phyloP scores from a whole-genome alignment of 2,888 invertebrate species.

The Agriopis leucophaearia region DNA sequence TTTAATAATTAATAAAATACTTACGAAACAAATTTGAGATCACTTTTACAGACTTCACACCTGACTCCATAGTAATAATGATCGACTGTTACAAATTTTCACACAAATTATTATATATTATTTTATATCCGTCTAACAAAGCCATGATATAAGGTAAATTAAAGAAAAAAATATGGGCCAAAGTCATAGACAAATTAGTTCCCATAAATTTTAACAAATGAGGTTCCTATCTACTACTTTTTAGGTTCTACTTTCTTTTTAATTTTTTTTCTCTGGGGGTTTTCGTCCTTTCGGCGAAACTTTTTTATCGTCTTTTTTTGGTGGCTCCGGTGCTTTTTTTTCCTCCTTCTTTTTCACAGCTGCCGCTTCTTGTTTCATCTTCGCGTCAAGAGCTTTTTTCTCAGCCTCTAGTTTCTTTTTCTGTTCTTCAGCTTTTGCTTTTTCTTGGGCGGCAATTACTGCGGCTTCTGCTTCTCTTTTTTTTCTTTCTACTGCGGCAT shows the following conservation, averaged over 20 bases:
- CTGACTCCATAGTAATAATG: constrained; percentile 43
- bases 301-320: constrained; percentile 28
- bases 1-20: constrained; percentile 26
- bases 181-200: not conserved
- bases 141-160: not conserved
- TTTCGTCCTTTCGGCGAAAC: constrained; percentile 39
- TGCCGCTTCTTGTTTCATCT: constrained; percentile 50
- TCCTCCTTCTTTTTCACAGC: constrained; percentile 11
- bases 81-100: constrained; percentile 16
- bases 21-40: constrained; percentile 53
- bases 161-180: not conserved
- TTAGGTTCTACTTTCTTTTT: constrained; percentile 40
- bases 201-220: not conserved
- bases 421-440: constrained; percentile 57
- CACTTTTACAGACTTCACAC: constrained; percentile 44
- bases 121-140: not conserved
- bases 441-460: constrained; percentile 59
- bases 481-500: constrained; percentile 54
- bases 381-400: constrained; percentile 43
- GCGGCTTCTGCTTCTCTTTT: constrained; percentile 58
- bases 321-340: constrained; percentile 31
- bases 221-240: constrained; percentile 12
- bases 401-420: constrained; percentile 52
- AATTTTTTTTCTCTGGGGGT: constrained; percentile 39
- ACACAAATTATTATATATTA: not conserved